Evolutionary conservation across 2,113 vertebrate species (phyloP).

Genomic region (Petromus typicus): DNA sequence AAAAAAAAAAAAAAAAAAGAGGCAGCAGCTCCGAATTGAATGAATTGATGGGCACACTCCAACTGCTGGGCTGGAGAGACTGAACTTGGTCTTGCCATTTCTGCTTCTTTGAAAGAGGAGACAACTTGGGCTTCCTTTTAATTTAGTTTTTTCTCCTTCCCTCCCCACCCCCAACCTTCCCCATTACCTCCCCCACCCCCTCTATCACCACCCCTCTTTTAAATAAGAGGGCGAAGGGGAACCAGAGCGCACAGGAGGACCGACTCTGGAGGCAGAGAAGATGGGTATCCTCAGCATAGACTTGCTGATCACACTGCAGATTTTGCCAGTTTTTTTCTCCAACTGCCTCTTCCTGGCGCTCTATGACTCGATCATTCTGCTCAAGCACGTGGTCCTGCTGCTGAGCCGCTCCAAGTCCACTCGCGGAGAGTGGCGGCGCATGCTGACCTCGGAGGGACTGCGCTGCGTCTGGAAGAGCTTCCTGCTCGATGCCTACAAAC

Average conservation of each 20-base stretch:
- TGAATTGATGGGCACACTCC: constrained; percentile 79
- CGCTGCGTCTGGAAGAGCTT: constrained; percentile 98
- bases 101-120: constrained; percentile 79
- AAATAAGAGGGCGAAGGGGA: constrained; percentile 84
- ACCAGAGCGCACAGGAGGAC: constrained; percentile 78
- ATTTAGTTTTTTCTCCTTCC: constrained; percentile 75
- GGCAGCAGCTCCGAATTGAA: constrained; percentile 82
- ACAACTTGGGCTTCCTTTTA: constrained; percentile 77
- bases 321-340: constrained; percentile 97
- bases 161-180: constrained; percentile 18
- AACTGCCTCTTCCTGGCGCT: constrained; percentile 98
- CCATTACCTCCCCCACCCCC: constrained; percentile 55
- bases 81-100: constrained; percentile 81
- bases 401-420: constrained; percentile 91
- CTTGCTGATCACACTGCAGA: constrained; percentile 96
- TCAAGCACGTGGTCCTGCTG: constrained; percentile 94
- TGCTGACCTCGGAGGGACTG: constrained; percentile 96
- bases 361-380: constrained; percentile 96
- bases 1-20: constrained; percentile 72
- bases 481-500: constrained; percentile 96
- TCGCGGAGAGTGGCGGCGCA: constrained; percentile 93
- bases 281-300: constrained; percentile 96
- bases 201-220: constrained; percentile 69
- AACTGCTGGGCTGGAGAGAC: constrained; percentile 80
- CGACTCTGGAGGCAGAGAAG: constrained; percentile 83